phyloP scores from a whole-genome alignment of 2,888 invertebrate species.

The Aelia acuminata region DNA sequence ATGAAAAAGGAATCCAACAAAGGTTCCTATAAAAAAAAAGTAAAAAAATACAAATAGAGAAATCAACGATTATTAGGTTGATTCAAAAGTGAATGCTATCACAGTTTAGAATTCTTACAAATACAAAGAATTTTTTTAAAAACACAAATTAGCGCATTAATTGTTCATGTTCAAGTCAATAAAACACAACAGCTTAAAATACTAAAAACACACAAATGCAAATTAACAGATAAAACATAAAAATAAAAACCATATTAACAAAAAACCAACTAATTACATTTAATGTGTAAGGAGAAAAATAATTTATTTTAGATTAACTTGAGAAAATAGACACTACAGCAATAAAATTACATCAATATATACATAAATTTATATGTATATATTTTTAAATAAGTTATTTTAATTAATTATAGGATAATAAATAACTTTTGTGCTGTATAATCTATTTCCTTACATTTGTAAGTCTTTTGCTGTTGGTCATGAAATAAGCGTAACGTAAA shows the following conservation, averaged over 20 bases:
- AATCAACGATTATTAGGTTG: conserved; percentile 57
- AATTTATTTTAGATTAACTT: conserved; percentile 52
- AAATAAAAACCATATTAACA: conserved; percentile 50
- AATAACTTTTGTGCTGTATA: conserved; percentile 61
- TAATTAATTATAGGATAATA: background rate
- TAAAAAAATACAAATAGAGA: conserved; percentile 58
- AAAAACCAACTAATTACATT: conserved; percentile 46
- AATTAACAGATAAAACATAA: conserved; percentile 56
- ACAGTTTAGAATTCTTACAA: conserved; percentile 64
- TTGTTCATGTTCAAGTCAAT: conserved; percentile 61
- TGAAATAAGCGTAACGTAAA: conserved; percentile 64
- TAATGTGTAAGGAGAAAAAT: conserved; percentile 57
- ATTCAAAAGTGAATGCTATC: conserved; percentile 64
- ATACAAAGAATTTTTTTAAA: conserved; percentile 55
- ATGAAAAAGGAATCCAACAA: conserved; percentile 9
- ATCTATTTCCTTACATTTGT: conserved; percentile 59
- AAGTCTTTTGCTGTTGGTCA: conserved; percentile 64
- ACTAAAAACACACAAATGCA: conserved; percentile 59
- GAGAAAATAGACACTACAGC: conserved; percentile 58
- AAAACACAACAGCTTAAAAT: conserved; percentile 60
- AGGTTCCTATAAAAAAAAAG: conserved; percentile 51
- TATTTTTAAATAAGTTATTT: background rate
- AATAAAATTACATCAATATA: conserved; percentile 18
- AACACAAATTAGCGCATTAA: conserved; percentile 63
- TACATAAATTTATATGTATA: background rate